Conservation (phyloP, 1,140 invertebrate genomes). For the Drosophila sp. region DNA sequence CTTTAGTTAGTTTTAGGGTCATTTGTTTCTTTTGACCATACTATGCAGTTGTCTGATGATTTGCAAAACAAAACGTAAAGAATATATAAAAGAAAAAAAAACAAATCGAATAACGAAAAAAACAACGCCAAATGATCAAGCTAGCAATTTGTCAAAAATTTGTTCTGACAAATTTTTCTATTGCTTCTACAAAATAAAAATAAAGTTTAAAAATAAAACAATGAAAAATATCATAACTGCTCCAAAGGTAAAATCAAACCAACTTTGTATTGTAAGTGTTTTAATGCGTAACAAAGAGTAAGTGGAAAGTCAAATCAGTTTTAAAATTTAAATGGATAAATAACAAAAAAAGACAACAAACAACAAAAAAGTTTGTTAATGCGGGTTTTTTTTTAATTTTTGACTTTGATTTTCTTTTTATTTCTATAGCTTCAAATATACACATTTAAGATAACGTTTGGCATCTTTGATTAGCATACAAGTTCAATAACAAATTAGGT, state of each 20-base stretch:
- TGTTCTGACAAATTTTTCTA: conserved; percentile 52
- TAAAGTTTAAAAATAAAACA: not conserved
- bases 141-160: conserved; percentile 48
- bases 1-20: not conserved
- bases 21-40: conserved; percentile 82
- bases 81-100: not conserved
- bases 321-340: not conserved
- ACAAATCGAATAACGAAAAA: not conserved
- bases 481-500: not conserved
- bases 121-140: conserved; percentile 2
- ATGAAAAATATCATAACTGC: conserved; percentile 11
- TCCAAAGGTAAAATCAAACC: conserved; percentile 1
- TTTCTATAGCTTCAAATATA: not conserved
- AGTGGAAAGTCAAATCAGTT: not conserved
- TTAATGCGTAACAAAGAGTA: conserved; percentile 1
- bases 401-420: not conserved
- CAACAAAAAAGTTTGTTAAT: not conserved
- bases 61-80: conserved; percentile 41
- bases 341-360: not conserved
- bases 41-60: conserved; percentile 83
- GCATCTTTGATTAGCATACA: not conserved
- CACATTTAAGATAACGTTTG: not conserved
- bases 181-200: conserved; percentile 36
- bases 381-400: conserved; percentile 1
- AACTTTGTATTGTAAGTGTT: conserved; percentile 8